Base-by-base conservation (phyloP, 2,797 vertebrate species). In the Tapirus indicus region DNA sequence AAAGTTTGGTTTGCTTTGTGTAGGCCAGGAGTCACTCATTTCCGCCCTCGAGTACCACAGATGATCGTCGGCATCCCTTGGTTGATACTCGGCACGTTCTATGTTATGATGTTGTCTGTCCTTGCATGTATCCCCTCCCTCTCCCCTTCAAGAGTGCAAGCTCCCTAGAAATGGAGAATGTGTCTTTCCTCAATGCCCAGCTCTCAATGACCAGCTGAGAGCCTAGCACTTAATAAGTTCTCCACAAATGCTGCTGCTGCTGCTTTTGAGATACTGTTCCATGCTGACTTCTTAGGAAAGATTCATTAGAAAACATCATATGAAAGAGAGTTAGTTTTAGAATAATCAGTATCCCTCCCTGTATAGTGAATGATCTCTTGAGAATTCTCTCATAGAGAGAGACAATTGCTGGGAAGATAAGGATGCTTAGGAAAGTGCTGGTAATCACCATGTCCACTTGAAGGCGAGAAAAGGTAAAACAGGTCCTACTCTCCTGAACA, bases 371-470 rank as follows among this genome's bases (percentile, higher is more conserved):
- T 88, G 80, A 54, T 41, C 66, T 87, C 69, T 92, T 93, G 20
- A 92, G 77, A 92, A 71, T 94, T 86, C 52, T 95, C 96, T 82
- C 5, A 69, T 12, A 85, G 80, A 83, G 44, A 54, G 25, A 82
- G 35, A 80, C 29, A 84, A 20, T 85, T 91, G 6, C 56, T 82
- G 74, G 77, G 52, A 90, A 13, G 41, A 23, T n/a, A 78, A 58
- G 29, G 29, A 56, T 64, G 41, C 64, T 92, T 54, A 8, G 13
- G 49, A 68, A 92, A 94, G 27, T 12, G 47, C 38, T 23, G 16
- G 35, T 58, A 68, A 93, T 90, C 52, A 77, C 49, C 13, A 5
- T 44, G 18, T 29, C 56, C 32, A 62, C 32, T 35, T 66, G 20
- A 85, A 75, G 27, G 38, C 44, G 74, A 90, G 68, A 79, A 38